Conservation (phyloP, 2,797 vertebrate genomes). For the Gambusia yucatana region DNA sequence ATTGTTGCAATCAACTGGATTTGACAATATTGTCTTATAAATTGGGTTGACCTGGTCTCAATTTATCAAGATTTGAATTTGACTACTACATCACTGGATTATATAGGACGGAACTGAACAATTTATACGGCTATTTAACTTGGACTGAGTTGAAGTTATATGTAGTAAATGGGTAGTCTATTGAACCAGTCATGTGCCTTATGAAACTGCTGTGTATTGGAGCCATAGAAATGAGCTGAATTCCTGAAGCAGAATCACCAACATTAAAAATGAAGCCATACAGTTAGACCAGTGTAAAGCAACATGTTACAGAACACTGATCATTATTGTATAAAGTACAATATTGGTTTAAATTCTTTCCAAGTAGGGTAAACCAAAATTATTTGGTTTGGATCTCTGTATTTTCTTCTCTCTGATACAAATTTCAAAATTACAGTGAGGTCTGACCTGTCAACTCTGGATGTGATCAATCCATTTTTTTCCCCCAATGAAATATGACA, state of each 20-base stretch:
- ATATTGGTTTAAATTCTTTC: neutral
- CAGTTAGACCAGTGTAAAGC: neutral
- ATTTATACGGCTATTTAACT: too few relatives aligned
- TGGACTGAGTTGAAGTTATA: too few relatives aligned
- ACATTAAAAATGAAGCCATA: neutral
- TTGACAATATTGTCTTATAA: neutral
- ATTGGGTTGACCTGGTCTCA: neutral
- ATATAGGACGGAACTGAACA: too few relatives aligned
- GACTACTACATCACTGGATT: neutral
- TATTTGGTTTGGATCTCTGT: neutral
- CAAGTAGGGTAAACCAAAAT: neutral
- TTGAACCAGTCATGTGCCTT: neutral
- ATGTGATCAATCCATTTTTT: neutral
- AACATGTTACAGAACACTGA: neutral
- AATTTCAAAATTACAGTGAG: too few relatives aligned
- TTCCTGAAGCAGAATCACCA: neutral
- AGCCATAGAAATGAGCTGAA: neutral
- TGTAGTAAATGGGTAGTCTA: neutral
- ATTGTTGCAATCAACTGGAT: neutral
- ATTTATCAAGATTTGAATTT: neutral
- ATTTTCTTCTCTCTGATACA: neutral
- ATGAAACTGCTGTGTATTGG: neutral
- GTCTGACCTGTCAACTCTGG: neutral
- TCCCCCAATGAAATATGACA: neutral
- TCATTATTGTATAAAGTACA: neutral